Evolutionary conservation across 1,140 invertebrate species (phyloP).

Genomic region (Aricia agestis): DNA sequence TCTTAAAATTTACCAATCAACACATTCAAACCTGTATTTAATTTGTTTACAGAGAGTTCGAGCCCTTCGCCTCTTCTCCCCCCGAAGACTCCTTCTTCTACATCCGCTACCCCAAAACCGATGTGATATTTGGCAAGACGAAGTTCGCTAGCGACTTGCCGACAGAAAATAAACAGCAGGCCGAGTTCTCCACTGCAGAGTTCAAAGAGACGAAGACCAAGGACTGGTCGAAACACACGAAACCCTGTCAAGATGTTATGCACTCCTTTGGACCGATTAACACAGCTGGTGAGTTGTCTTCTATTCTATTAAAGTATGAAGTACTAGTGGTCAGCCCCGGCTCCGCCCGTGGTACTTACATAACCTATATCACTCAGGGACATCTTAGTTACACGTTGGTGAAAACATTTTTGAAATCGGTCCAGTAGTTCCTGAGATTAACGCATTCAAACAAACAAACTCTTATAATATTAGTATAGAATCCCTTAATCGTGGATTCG

Average conservation of each 20-base stretch:
- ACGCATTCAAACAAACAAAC: no score
- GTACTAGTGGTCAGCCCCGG: no score
- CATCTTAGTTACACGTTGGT: no score
- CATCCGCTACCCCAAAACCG: slow-evolving; percentile 77
- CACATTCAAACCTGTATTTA: no score
- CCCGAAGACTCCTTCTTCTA: slow-evolving; percentile 85
- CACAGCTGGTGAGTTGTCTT: slow-evolving; percentile 46
- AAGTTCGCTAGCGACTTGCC: slow-evolving; percentile 39
- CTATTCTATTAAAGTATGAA: background rate
- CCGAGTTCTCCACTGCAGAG: slow-evolving; percentile 45
- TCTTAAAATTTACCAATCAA: no score
- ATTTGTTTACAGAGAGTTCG: slow-evolving; percentile 78
- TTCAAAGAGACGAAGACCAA: slow-evolving; percentile 47
- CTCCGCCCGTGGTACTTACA: no score
- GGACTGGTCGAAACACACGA: slow-evolving; percentile 81
- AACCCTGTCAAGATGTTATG: slow-evolving; percentile 81
- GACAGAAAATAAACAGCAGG: slow-evolving; percentile 32
- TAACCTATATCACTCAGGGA: no score
- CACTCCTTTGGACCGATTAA: slow-evolving; percentile 63
- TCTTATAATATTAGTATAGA: no score
- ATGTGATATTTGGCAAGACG: slow-evolving; percentile 53
- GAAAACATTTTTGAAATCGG: no score
- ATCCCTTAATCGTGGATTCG: no score
- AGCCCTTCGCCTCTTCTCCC: slow-evolving; percentile 81
- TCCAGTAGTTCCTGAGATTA: no score